Evolutionary conservation across 2,797 vertebrate genomes (phyloP), one percentile per base, ranked within the genome.

Genomic region (Micrastur ruficollis): DNA sequence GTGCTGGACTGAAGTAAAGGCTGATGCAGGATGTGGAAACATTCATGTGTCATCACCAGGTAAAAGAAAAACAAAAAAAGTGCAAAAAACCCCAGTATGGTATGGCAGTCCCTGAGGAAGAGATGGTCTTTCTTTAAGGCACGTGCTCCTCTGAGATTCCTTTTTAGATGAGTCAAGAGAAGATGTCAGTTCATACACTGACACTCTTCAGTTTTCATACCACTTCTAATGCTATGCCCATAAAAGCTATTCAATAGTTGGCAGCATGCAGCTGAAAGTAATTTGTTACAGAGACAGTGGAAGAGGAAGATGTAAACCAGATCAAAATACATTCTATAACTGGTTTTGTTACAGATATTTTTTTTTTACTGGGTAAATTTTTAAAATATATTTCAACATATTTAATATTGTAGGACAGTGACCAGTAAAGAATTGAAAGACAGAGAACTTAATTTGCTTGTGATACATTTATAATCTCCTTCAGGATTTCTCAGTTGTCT

Each of bases 41-140:
- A 32, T 49, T 61, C 6, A 32, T 9, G 11, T 72, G 12, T 4
- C 22, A 52, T 44, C 14, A 47, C 4, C 1, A 8, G 32, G 5
- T 53, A 4, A 67, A 72, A 38, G 9, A 29, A 74, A 86, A 75
- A 21, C 2, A 9, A 31, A 34, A 21, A 23, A 14, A n/a, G 40
- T 47, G 3, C 40, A 36, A 49, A 18, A 34, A 23, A 1, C 1
- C 14, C 9, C 23, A 70, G 23, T 3, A 11, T 1, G 1, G 5
- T n/a, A 15, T 20, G 22, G 6, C 23, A 63, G 15, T 67, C 20
- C 16, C 12, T 47, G 11, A 29, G 19, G 34, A 86, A 58, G 32
- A 27, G 4, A 23, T 9, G 49, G 8, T 31, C 53, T 46, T 72
- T 83, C 36, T 55, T 38, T 56, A 59, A 67, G 26, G 25, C 14